A percentile compares a stretch with the other conserved stretches of the same genome.
Evolutionary conservation across 1,140 invertebrate genomes (phyloP).

Genomic region (Zaprionus capensis): DNA sequence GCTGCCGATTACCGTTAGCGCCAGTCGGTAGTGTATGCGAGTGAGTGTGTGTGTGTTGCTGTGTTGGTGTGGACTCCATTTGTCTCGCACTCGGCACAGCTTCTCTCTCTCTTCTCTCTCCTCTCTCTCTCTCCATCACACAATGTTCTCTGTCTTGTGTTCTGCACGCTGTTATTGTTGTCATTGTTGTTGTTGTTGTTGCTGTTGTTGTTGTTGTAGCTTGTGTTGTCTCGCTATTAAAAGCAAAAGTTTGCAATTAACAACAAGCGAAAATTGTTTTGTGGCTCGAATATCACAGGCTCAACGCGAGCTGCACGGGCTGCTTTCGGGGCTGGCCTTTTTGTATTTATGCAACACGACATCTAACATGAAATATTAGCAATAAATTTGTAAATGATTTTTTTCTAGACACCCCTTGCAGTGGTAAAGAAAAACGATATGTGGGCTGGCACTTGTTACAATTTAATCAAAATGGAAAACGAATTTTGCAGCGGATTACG

Average conservation of each 20-base stretch:
- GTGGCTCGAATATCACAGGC: conserved; percentile 64
- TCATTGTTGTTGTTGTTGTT: conserved; percentile 19
- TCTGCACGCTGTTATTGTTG: conserved; percentile 21
- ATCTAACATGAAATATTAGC: conserved; percentile 81
- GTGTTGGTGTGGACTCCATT: conserved; percentile 70
- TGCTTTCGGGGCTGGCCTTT: conserved; percentile 57
- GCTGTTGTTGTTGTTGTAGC: conserved; percentile 8
- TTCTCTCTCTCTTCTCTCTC: conserved; percentile 8
- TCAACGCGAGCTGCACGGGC: conserved; percentile 22
- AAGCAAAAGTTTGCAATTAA: conserved; percentile 83
- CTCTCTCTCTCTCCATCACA: conserved; percentile 12
- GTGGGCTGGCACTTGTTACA: conserved; percentile 80
- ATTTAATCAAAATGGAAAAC: conserved; percentile 72
- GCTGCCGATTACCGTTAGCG: conserved; percentile 79
- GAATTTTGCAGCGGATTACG: conserved; percentile 41
- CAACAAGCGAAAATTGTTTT: conserved; percentile 58
- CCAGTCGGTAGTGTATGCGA: conserved; percentile 41
- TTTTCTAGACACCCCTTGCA: background rate
- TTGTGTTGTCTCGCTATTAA: conserved; percentile 57
- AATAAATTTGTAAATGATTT: conserved; percentile 76
- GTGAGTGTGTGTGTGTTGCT: conserved; percentile 9
- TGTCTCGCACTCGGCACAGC: conserved; percentile 28
- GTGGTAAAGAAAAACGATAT: conserved; percentile 56
- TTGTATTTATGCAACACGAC: conserved; percentile 82
- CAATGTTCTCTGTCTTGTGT: conserved; percentile 32